These are phyloP conservation scores for Brachyhypopomus gauderio DNA, from an alignment of 2,113 vertebrate species.

Conservation along the genomic window DNA sequence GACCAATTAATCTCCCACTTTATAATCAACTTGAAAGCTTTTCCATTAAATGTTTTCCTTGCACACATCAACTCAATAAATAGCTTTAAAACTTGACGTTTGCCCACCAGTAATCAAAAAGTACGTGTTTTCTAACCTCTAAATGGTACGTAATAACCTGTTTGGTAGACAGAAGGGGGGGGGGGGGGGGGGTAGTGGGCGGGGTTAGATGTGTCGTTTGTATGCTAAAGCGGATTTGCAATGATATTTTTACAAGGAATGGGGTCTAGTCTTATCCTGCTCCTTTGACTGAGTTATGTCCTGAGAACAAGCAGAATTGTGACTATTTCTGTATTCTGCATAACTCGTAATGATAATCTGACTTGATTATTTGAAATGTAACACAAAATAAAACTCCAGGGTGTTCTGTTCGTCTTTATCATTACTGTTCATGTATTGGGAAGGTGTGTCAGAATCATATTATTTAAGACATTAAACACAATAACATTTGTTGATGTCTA, in stretches of 20 bases:
- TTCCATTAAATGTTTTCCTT: constrained; percentile 56
- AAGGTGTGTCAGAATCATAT: background rate
- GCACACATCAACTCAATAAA: constrained; percentile 50
- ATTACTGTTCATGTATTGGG: background rate
- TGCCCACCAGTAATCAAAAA: constrained; percentile 39
- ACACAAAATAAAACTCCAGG: background rate
- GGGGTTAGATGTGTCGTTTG: constrained; percentile 32
- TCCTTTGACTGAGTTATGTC: background rate
- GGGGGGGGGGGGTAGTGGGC: background rate
- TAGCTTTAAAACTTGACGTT: constrained; percentile 38
- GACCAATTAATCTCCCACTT: constrained; percentile 57
- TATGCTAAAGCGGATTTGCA: constrained; percentile 52
- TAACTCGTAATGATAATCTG: background rate
- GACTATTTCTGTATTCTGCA: background rate
- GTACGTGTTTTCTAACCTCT: constrained; percentile 29
- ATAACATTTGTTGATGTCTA: background rate
- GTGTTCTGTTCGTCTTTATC: background rate
- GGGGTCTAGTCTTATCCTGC: constrained; percentile 13
- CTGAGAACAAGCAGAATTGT: background rate
- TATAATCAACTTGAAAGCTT: constrained; percentile 59
- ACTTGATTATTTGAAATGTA: background rate
- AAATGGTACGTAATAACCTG: constrained; percentile 40
- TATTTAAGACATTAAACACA: constrained; percentile 10
- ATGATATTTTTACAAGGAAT: constrained; percentile 14
- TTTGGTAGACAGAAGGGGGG: background rate